Evolutionary conservation across 2,888 invertebrate genomes (phyloP), one percentile per base, ranked within the genome.

Genomic region (Eupsilia transversa): DNA sequence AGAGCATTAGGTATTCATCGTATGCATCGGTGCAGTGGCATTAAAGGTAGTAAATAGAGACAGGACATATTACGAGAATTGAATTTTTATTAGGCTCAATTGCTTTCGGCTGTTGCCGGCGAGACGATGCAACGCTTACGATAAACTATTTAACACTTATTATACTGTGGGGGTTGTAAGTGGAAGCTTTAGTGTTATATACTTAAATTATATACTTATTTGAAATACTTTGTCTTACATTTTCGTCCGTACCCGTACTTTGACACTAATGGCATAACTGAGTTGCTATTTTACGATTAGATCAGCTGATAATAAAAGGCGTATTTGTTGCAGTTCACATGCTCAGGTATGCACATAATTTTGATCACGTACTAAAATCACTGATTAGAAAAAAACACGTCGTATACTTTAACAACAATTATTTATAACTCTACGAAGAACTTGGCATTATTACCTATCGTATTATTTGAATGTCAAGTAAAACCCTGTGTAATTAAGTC

Each of bases 81-180:
- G 94, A 93, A 94, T 94, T 94, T 94, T 94, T 94, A 94, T 94
- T 93, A 93, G 91, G 85, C 87, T 89, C 91, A 92, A 92, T 93
- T 92, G 93, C 91, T 89, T 90, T 89, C 79, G 88, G 87, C 83
- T 86, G 75, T 74, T 64, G 74, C 43, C 33, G 38, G 14, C 52
- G 60, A 80, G 79, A 80, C 74, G 78, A 66, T 72, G 68, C 76
- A 46, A 74, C 66, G 64, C 43, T 75, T 57, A 72, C 73, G 38
- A 82, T 82, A 64, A 85, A 78, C 69, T 79, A 71, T 82, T 83
- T 76, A 83, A 74, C 35, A 71, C n/a, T 61, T 72, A 67, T 61
- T 60, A 70, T 60, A 2, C 35, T 52, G 63, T 33, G 20, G 20
- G 52, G 17, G 14, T 43, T 43, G 33, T 65, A 35, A 54, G 27